Base-by-base conservation (phyloP, 1,140 invertebrate genomes). In the Drosophila quadrilineata region DNA sequence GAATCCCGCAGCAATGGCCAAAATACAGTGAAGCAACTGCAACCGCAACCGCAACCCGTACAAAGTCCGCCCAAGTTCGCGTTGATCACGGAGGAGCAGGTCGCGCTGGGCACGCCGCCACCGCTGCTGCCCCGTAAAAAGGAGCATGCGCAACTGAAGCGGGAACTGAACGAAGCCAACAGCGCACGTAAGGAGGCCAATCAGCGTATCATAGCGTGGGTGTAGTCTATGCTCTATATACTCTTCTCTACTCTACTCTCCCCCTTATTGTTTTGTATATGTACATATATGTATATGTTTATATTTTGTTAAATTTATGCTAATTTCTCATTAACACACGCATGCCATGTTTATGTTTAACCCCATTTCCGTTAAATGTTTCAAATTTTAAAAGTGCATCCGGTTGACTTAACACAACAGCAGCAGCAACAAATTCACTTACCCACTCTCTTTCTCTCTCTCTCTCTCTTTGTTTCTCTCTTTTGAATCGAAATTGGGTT, bases 131-230 rank as follows among this genome's bases (percentile, higher is more conserved):
- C 67, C 14, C 79, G 60, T 22, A 76, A 76, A 21, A 82, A 77
- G 48, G 76, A 80, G 84, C 57, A 84, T 16, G 65, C 66, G 5
- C 89, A 90, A 50, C 70, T 92, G 5, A 75, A 91, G 56, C 67
- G 90, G 22, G 91, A 91, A 73, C 71, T 91, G 6, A 90, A 90
- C 58, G 91, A 91, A 66, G 90, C 91, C 17, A 71, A 89, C 40
- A 89, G 90, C 21, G 90, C 90, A 66, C 91, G 91, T 74, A 91
- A 91, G 71, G 90, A 91, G 76, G 89, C 91, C 19, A 91, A 91
- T 64, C 89, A 89, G 64, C 91, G 91, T 85, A 88, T 91, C 54
- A 76, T 90, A 64, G 90, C 90, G 91, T 91, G 90, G 89, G 90
- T 92, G 80, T 89, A 88, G 80, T 86, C 73, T 82, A 73, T 84